Percentiles rank a stretch among this genome's conserved stretches.
Evolutionary conservation across 2,113 vertebrate species (phyloP).

Genomic region (Upupa epops): DNA sequence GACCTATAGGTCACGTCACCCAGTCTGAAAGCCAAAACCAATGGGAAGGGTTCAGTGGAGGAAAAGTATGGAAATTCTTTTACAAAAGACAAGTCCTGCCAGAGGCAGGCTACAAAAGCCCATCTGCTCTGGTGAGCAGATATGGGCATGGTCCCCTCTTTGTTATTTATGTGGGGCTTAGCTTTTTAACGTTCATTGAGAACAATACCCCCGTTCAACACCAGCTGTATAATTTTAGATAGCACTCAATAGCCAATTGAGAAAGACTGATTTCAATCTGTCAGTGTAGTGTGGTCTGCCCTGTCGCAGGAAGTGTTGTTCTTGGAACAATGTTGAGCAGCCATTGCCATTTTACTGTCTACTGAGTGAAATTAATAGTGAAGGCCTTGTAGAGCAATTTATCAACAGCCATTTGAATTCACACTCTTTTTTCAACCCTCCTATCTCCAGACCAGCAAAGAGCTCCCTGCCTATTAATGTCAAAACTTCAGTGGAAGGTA

Average conservation of each 20-base stretch:
- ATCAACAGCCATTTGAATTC: constrained; percentile 79
- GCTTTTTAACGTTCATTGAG: constrained; percentile 45
- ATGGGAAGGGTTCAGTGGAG: background rate
- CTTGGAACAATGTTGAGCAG: constrained; percentile 83
- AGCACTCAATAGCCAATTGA: constrained; percentile 72
- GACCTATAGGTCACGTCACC: background rate
- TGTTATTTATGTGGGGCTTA: constrained; percentile 28
- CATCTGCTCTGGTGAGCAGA: background rate
- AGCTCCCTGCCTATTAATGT: constrained; percentile 61
- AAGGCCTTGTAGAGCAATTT: constrained; percentile 80
- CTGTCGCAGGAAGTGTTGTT: constrained; percentile 84
- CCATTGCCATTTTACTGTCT: constrained; percentile 83
- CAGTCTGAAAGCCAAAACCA: background rate
- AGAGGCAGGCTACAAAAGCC: background rate
- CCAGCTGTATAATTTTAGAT: constrained; percentile 76
- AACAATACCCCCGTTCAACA: constrained; percentile 72
- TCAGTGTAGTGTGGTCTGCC: constrained; percentile 82
- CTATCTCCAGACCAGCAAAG: constrained; percentile 70
- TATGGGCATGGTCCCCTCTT: constrained; percentile 12
- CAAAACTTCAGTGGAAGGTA: constrained; percentile 72
- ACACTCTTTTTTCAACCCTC: constrained; percentile 60
- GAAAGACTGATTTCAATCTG: constrained; percentile 81
- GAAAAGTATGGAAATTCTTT: constrained; percentile 18
- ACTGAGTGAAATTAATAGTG: constrained; percentile 84
- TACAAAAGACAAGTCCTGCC: background rate